Base-by-base conservation (phyloP, 2,888 invertebrate species). In the Selenia dentaria region DNA sequence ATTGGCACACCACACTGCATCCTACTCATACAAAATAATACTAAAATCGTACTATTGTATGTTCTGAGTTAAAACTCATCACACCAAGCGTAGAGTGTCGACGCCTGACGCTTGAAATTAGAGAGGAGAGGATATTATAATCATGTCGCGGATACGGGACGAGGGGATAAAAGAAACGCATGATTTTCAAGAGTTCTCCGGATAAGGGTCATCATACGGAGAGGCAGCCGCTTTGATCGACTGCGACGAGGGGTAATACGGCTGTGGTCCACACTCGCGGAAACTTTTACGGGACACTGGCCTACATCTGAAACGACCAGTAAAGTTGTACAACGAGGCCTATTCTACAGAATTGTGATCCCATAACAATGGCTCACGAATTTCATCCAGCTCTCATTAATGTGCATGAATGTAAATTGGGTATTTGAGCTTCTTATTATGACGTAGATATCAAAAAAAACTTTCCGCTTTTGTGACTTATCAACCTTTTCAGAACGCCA, bases 201-300 rank as follows among this genome's bases (percentile, higher is more conserved):
- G 63, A 57, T 64, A 62, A 79, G 74, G 76, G 76, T 65, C 69
- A 71, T 79, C 65, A 62, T 61, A 61, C 63, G 57, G 65, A 73
- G 72, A 67, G 70, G 57, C 60, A 35, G 20, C 32, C 13, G 76
- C 88, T 89, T 88, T 89, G 87, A 89, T 86, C 83, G 71, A 66
- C 62, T 65, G 62, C 71, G 70, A 73, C 76, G 72, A 78, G 62
- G 70, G 70, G 73, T 76, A 72, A 79, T 77, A 72, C 71, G 64
- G 63, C 67, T 64, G 58, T 70, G 72, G 79, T 78, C 80, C 84
- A 79, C 74, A 78, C 67, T 78, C 71, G 76, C 73, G 79, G 79
- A 83, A 87, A 83, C 80, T 83, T 87, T 88, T 70, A 85, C 88
- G 88, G 85, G 82, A 87, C 85, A 77, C 79, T 83, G 80, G 79